Percentiles rank a stretch among this genome's conserved stretches.
Conservation (phyloP, 1,140 invertebrate genomes). For the Brachionus rubens region DNA sequence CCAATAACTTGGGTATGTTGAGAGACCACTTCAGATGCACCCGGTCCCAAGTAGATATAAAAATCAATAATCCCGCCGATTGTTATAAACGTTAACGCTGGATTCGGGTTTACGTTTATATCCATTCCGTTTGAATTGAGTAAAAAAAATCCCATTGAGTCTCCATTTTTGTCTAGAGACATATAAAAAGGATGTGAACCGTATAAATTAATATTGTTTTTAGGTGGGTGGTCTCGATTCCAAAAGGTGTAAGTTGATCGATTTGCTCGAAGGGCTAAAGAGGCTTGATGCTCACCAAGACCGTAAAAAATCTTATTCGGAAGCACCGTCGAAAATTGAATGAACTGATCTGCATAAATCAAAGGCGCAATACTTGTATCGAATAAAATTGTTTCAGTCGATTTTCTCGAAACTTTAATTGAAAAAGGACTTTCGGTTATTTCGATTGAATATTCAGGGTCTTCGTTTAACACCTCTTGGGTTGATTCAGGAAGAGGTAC, state of each 20-base stretch:
- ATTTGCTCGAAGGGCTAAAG: constrained; percentile 8
- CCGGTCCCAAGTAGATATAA: constrained; percentile 55
- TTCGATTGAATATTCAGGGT: constrained; percentile 50
- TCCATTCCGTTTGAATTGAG: constrained; percentile 57
- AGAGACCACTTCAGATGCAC: constrained; percentile 70
- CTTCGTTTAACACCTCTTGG: background rate
- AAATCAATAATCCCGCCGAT: constrained; percentile 59
- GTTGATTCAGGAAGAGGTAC: constrained; percentile 50
- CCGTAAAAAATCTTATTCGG: constrained; percentile 48
- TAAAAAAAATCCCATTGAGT: constrained; percentile 55
- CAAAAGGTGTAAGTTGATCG: constrained; percentile 48
- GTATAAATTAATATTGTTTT: constrained; percentile 16
- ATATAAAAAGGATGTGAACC: constrained; percentile 72
- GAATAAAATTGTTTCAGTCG: constrained; percentile 5
- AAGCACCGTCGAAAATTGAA: constrained; percentile 47
- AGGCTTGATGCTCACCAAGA: constrained; percentile 45
- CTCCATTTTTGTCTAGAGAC: constrained; percentile 62
- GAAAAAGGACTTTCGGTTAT: constrained; percentile 43
- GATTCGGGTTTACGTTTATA: constrained; percentile 53
- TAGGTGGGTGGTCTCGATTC: constrained; percentile 15
- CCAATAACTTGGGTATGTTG: constrained; percentile 70
- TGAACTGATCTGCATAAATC: constrained; percentile 48
- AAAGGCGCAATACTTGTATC: constrained; percentile 47
- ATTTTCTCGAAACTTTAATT: constrained; percentile 6
- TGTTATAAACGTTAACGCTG: constrained; percentile 55